Conservation (phyloP, 35 echinoderm and acorn worm genomes). For the Nesometra sesokonis region DNA sequence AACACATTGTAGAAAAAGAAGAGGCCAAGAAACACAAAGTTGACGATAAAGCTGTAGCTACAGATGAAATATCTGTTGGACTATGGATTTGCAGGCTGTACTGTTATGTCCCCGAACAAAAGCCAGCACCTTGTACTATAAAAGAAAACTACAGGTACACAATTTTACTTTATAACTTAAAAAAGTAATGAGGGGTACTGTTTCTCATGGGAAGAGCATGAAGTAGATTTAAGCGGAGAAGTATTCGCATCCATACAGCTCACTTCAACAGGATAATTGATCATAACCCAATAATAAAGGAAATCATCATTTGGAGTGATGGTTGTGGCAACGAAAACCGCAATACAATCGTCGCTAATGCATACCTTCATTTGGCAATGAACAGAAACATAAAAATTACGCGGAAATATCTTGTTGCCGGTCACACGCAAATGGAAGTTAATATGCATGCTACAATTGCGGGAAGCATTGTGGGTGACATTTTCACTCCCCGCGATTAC, state of each 20-base stretch:
- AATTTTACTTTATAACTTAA: conserved; percentile 28
- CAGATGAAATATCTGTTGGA: conserved; percentile 14
- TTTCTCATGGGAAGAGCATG: conserved; percentile 4
- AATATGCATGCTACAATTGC: conserved; percentile 25
- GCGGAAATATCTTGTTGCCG: conserved; percentile 18
- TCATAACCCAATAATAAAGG: neutral
- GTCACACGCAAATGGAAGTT: conserved; percentile 37
- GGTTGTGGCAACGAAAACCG: conserved; percentile 31
- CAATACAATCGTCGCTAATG: neutral
- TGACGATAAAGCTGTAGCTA: neutral
- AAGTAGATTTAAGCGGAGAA: conserved; percentile 5
- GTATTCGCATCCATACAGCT: conserved; percentile 14
- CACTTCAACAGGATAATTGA: neutral
- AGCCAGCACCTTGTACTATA: conserved; percentile 31
- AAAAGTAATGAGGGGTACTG: conserved; percentile 18
- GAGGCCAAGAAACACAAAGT: neutral
- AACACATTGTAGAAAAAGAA: neutral
- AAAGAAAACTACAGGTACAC: conserved; percentile 15
- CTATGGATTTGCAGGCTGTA: conserved; percentile 18
- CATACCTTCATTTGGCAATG: neutral
- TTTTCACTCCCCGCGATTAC: conserved; percentile 15
- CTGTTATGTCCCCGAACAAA: conserved; percentile 26
- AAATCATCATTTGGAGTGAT: conserved; percentile 21
- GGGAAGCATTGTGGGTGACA: conserved; percentile 3
- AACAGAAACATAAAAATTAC: neutral